phyloP scores from a whole-genome alignment of 1,140 invertebrate genomes.

The Meteorus sp. region DNA sequence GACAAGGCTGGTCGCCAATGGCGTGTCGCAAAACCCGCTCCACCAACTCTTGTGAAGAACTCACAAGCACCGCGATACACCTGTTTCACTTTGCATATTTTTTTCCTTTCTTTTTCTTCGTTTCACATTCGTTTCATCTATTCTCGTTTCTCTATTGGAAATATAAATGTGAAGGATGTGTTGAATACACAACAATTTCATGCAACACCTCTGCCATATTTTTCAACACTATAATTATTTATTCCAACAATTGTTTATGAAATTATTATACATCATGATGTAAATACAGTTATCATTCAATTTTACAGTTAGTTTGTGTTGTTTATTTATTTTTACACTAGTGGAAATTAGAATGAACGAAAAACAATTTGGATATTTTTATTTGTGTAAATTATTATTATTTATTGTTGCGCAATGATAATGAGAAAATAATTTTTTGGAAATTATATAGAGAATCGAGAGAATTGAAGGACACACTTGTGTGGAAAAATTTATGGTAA shows the following conservation, averaged over 20 bases:
- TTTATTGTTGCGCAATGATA: background rate
- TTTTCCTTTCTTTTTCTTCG: conserved; percentile 4
- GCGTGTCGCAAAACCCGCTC: conserved; percentile 17
- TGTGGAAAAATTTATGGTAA: conserved; percentile 9
- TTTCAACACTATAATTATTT: too few species aligned
- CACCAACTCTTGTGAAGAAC: conserved; percentile 4
- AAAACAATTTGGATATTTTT: too few species aligned
- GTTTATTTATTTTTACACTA: too few species aligned
- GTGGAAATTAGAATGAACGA: too few species aligned
- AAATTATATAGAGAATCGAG: background rate
- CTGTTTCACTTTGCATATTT: conserved; percentile 19
- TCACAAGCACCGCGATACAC: conserved; percentile 16
- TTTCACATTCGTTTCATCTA: conserved; percentile 8
- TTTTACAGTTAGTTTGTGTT: too few species aligned
- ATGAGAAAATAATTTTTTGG: background rate
- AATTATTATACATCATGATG: too few species aligned
- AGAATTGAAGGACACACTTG: background rate
- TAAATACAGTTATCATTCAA: too few species aligned
- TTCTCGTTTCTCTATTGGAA: background rate
- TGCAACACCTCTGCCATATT: background rate
- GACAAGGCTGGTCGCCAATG: conserved; percentile 16
- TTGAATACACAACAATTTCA: background rate
- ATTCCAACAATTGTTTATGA: too few species aligned
- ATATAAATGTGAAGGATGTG: background rate
- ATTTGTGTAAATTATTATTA: too few species aligned